A percentile compares a stretch with the other conserved stretches of the same genome.
Conservation (phyloP, 2,797 vertebrate species). For the Acanthis flammea region DNA sequence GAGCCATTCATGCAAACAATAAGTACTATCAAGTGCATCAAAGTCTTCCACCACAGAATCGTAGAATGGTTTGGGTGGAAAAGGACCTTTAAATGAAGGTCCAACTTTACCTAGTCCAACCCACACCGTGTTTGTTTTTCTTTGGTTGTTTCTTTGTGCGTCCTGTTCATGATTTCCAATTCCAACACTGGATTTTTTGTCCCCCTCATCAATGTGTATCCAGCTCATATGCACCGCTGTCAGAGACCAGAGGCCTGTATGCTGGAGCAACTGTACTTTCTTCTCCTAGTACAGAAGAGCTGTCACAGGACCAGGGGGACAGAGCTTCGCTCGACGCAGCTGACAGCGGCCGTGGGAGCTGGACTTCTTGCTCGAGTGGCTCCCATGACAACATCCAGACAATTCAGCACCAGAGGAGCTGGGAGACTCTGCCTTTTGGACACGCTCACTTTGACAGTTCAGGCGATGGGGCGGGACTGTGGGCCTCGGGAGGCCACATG, state of each 20-base stretch:
- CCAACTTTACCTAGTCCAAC: background rate
- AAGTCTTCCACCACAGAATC: background rate
- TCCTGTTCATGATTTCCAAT: background rate
- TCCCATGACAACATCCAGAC: conserved; percentile 99
- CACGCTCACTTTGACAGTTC: conserved; percentile 79
- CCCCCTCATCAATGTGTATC: background rate
- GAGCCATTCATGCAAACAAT: background rate
- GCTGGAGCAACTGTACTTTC: conserved; percentile 87
- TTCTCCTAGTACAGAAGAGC: conserved; percentile 94
- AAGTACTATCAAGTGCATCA: background rate
- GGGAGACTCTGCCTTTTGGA: conserved; percentile 91
- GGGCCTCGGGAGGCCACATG: conserved; percentile 75
- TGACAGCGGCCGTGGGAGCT: conserved; percentile 97
- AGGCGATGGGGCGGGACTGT: conserved; percentile 76
- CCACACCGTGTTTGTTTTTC: background rate
- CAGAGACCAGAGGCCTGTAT: conserved; percentile 91
- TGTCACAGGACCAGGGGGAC: conserved; percentile 96
- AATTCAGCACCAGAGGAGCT: conserved; percentile 96
- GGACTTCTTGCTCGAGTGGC: conserved; percentile 97
- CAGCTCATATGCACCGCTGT: conserved; percentile 90
- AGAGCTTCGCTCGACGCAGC: conserved; percentile 94
- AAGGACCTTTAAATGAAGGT: background rate
- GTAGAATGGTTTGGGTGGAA: background rate
- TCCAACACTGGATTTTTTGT: background rate
- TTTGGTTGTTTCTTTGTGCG: background rate